Evolutionary conservation across 2,888 invertebrate genomes (phyloP).

Genomic region (Lacanobia wlatinum): DNA sequence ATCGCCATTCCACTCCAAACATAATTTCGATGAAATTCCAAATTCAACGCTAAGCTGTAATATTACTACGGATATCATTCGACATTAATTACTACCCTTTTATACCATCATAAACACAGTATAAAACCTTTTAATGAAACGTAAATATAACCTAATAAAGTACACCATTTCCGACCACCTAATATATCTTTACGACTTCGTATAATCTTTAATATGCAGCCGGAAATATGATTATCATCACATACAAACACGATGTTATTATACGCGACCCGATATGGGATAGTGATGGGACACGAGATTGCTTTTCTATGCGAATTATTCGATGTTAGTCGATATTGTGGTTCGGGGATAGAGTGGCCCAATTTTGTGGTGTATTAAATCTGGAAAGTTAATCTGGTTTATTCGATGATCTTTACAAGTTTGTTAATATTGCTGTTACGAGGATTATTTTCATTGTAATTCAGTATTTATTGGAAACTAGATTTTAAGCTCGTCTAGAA

Average conservation of each 20-base stretch:
- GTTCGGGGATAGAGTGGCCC: conserved; percentile 2
- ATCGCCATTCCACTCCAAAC: conserved; percentile 8
- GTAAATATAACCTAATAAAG: conserved; percentile 85
- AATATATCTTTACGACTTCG: conserved; percentile 85
- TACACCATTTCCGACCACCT: conserved; percentile 74
- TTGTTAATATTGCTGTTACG: background rate
- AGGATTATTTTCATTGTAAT: background rate
- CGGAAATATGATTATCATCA: conserved; percentile 85
- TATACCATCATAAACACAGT: conserved; percentile 65
- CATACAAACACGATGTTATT: conserved; percentile 81
- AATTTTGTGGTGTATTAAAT: conserved; percentile 39
- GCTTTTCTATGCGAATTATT: conserved; percentile 66
- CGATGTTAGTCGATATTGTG: conserved; percentile 49
- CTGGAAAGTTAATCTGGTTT: conserved; percentile 22
- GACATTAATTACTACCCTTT: conserved; percentile 71
- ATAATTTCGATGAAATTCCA: conserved; percentile 21
- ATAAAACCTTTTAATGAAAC: conserved; percentile 82
- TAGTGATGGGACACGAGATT: conserved; percentile 80
- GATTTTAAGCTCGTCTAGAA: too few species aligned
- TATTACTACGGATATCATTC: conserved; percentile 41
- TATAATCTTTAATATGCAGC: conserved; percentile 84
- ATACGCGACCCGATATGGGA: conserved; percentile 72
- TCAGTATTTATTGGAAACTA: background rate
- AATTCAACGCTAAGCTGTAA: conserved; percentile 34
- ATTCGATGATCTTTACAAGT: background rate